Evolutionary conservation across 92 coral and sea anemone species (phyloP).

Genomic region (Parazoanthus swiftii): DNA sequence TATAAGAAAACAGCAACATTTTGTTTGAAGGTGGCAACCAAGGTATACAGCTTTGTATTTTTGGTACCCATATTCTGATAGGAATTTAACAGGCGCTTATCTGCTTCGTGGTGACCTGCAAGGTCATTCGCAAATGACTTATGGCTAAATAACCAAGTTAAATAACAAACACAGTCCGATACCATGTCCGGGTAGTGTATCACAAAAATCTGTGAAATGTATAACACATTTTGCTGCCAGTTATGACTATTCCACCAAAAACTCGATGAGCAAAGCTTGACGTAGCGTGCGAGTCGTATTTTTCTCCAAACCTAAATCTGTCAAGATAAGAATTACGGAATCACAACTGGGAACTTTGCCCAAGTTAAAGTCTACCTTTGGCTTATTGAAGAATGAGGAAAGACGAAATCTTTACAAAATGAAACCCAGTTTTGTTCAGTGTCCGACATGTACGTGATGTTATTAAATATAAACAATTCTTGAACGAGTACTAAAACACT

Average conservation of each 20-base stretch:
- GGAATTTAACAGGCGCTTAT: not conserved
- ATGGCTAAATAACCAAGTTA: not conserved
- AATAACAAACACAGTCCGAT: slow-evolving; percentile 5
- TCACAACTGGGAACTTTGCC: not conserved
- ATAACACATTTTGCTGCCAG: not conserved
- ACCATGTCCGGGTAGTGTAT: not conserved
- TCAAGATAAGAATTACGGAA: not conserved
- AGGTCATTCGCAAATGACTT: not conserved
- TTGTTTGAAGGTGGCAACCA: not conserved
- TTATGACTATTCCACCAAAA: not conserved
- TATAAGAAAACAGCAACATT: not conserved
- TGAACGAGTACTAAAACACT: no score
- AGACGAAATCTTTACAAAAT: not conserved
- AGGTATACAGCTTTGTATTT: not conserved
- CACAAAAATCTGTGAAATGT: slow-evolving; percentile 32
- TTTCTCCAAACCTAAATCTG: not conserved
- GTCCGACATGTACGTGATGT: not conserved
- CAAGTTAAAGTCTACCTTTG: not conserved
- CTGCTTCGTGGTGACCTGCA: not conserved
- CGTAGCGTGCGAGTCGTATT: not conserved
- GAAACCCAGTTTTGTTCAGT: no score
- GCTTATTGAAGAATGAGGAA: slow-evolving; percentile 3
- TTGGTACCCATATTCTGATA: not conserved
- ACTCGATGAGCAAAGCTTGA: not conserved
- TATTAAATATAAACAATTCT: no score